Evolutionary conservation across 2,113 vertebrate genomes (phyloP).

Genomic region (Tor tambroides): DNA sequence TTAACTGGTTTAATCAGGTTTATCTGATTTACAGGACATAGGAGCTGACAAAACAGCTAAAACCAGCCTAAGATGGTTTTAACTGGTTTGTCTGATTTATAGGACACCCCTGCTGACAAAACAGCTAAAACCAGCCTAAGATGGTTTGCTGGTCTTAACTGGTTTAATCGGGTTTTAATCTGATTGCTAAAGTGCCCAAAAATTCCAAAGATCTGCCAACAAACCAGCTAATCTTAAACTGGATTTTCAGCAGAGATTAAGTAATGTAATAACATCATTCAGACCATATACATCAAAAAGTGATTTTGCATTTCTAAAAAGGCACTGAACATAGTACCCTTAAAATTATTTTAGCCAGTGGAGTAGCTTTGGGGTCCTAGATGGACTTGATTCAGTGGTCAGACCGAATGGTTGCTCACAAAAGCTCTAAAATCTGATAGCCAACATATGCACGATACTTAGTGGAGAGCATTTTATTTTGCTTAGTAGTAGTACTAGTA

Average conservation of each 20-base stretch:
- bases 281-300: not conserved
- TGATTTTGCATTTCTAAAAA: not conserved
- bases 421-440: not conserved
- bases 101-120: no score
- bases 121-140: no score
- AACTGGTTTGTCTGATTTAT: not conserved
- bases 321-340: not conserved
- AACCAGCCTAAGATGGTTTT: not conserved
- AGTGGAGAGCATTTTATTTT: no score
- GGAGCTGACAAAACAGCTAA: no score
- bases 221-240: no score
- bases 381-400: not conserved
- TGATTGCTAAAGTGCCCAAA: no score
- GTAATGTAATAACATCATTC: not conserved
- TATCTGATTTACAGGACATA: no score
- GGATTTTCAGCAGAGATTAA: not conserved
- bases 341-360: not conserved
- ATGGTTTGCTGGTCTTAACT: no score
- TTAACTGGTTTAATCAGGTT: no score
- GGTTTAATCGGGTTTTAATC: not conserved
- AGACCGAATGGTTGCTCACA: not conserved
- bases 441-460: no score
- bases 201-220: no score
- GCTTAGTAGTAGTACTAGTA: no score
- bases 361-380: not conserved